A percentile compares a stretch with the other conserved stretches of the same genome.
These are phyloP conservation scores for Chloropsis hardwickii DNA, from an alignment of 2,113 vertebrate species.

Conservation along the genomic window DNA sequence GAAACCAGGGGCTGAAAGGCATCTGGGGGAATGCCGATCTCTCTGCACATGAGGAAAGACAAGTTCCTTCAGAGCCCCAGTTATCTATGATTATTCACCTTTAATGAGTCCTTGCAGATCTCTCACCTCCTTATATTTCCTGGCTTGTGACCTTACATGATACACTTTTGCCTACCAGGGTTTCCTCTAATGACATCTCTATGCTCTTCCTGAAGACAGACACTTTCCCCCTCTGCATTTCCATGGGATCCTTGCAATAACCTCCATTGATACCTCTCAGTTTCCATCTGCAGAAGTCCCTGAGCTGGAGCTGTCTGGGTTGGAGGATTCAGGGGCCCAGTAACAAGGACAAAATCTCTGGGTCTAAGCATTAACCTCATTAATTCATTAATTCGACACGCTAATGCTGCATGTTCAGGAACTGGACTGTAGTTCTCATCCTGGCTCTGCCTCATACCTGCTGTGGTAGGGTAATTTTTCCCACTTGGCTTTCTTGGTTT, in stretches of 20 bases:
- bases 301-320: background rate
- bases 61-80: background rate
- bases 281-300: background rate
- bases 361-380: background rate
- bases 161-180: background rate
- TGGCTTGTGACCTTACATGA: background rate
- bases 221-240: background rate
- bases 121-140: background rate
- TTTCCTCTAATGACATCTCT: background rate
- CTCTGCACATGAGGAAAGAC: background rate
- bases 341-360: background rate
- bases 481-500: background rate
- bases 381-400: background rate
- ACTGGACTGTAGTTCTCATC: background rate
- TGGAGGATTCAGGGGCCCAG: background rate
- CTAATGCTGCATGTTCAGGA: background rate
- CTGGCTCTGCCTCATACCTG: background rate
- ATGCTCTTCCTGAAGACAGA: background rate
- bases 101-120: background rate
- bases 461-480: background rate
- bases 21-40: background rate
- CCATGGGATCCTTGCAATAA: background rate
- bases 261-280: background rate
- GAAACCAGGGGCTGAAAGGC: background rate
- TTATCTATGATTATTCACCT: background rate